Evolutionary conservation across 1,140 invertebrate species (phyloP).

Genomic region (Brachionus plicatilis): DNA sequence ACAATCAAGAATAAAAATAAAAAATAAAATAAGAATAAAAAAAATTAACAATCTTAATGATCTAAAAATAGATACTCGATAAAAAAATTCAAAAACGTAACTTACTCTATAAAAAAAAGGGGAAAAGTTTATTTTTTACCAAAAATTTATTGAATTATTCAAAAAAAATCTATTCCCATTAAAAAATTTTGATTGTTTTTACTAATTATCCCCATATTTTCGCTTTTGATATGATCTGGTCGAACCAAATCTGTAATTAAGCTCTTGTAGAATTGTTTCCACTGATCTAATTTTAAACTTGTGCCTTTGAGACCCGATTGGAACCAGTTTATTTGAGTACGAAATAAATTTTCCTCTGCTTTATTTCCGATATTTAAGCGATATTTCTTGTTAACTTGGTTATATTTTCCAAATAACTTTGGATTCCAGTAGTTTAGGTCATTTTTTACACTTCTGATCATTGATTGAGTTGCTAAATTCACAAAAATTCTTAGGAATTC

Average conservation of each 20-base stretch:
- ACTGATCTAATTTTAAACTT: neutral
- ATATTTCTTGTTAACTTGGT: neutral
- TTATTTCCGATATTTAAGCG: neutral
- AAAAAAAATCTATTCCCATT: neutral
- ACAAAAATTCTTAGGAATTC: slow-evolving; percentile 6
- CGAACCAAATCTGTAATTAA: neutral
- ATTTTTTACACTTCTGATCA: neutral
- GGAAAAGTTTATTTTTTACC: neutral
- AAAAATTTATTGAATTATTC: neutral
- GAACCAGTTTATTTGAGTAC: neutral
- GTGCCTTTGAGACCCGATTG: neutral
- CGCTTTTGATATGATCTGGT: neutral
- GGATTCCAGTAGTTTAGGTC: slow-evolving; percentile 2
- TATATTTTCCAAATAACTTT: neutral
- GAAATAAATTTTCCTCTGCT: neutral
- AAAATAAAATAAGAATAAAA: too few species aligned
- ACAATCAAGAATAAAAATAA: too few species aligned
- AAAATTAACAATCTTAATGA: too few species aligned
- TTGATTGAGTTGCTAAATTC: neutral
- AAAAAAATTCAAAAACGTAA: neutral
- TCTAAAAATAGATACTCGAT: too few species aligned
- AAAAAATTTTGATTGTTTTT: neutral
- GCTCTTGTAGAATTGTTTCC: neutral
- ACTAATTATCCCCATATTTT: neutral
- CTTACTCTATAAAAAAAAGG: neutral